Evolutionary conservation across 2,113 vertebrate species (phyloP).

Genomic region (Bufo bufo): DNA sequence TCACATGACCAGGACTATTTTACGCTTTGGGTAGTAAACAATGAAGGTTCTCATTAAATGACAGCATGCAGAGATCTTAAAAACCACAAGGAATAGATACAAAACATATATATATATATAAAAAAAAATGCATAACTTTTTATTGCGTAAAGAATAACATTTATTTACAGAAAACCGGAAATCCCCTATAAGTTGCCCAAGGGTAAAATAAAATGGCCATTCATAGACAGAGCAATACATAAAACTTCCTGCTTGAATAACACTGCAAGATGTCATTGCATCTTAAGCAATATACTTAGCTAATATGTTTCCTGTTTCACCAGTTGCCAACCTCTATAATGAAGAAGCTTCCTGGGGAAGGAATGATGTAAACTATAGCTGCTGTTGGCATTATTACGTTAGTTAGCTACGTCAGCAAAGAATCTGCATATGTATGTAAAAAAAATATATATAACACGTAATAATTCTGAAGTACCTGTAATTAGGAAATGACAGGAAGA

Average conservation of each 20-base stretch:
- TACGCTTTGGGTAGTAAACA: neutral
- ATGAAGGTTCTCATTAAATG: neutral
- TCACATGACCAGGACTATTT: neutral
- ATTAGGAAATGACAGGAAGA: neutral
- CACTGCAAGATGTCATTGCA: neutral
- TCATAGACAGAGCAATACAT: neutral
- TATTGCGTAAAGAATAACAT: neutral
- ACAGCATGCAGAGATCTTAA: neutral
- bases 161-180: neutral
- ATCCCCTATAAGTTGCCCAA: neutral
- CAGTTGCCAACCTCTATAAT: neutral
- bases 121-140: neutral
- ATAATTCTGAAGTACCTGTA: neutral
- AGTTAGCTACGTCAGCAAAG: neutral
- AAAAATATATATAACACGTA: neutral
- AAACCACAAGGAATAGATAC: neutral
- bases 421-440: too few species aligned
- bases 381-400: neutral
- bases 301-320: neutral
- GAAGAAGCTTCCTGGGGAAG: neutral
- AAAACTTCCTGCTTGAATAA: neutral
- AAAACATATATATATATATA: neutral
- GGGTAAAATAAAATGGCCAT: neutral
- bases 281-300: neutral
- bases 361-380: neutral